Percentiles rank a stretch among this genome's conserved stretches.
Conservation (phyloP, 2,797 vertebrate species). For the Leptatherina wallacei region DNA sequence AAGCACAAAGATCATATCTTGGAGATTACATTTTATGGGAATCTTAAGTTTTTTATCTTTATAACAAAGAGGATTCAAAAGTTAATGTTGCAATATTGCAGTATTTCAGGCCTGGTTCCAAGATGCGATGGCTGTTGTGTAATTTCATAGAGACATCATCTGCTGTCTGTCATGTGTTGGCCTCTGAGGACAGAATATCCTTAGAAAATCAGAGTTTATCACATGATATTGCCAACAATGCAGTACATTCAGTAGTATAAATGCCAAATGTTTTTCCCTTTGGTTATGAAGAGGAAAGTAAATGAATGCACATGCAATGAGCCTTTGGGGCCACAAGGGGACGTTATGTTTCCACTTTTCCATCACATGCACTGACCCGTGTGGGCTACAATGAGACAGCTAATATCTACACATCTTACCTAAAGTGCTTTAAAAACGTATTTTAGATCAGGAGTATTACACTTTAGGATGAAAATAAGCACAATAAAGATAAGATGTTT, state of each 20-base stretch:
- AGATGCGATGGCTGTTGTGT: neutral
- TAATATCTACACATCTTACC: no score
- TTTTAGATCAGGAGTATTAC: neutral
- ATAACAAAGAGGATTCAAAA: neutral
- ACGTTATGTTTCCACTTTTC: neutral
- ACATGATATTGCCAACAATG: constrained; percentile 46
- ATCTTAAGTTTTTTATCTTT: constrained; percentile 1
- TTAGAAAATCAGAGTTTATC: constrained; percentile 7
- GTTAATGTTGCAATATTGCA: neutral
- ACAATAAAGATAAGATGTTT: neutral
- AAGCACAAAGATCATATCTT: constrained; percentile 6
- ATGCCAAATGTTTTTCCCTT: neutral
- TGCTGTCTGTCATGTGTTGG: constrained; percentile 59
- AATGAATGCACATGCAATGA: constrained; percentile 18
- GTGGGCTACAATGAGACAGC: neutral
- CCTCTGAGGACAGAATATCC: constrained; percentile 8
- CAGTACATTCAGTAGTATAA: constrained; percentile 20
- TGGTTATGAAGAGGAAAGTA: neutral
- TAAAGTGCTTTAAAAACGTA: no score
- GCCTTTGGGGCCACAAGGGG: constrained; percentile 49
- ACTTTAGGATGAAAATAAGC: neutral
- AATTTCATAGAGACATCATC: constrained; percentile 48
- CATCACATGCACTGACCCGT: neutral
- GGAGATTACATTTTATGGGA: neutral
- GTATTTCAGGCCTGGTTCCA: neutral